These are phyloP conservation scores for Novumbra hubbsi DNA, from an alignment of 2,797 vertebrate genomes.

Conservation along the genomic window DNA sequence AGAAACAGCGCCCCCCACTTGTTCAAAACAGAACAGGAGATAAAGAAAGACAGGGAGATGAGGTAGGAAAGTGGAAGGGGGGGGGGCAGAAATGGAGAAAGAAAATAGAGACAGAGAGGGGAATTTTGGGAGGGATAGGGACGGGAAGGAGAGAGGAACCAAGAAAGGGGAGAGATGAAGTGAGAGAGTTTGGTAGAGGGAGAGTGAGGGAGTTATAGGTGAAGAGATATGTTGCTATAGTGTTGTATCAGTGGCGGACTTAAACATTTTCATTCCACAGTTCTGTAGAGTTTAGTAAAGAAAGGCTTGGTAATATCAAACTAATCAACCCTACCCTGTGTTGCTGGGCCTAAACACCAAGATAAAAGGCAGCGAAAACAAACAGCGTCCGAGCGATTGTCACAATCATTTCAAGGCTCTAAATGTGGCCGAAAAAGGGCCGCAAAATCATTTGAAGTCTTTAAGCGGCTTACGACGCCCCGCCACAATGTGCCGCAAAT, in stretches of 20 bases:
- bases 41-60: background rate
- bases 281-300: background rate
- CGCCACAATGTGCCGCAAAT: background rate
- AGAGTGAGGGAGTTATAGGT: background rate
- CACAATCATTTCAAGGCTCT: background rate
- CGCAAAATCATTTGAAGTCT: background rate
- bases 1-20: too few relatives aligned
- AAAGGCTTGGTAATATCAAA: too few relatives aligned
- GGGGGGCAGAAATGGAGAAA: background rate
- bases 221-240: too few relatives aligned
- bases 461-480: background rate
- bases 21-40: too few relatives aligned
- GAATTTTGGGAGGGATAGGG: accelerated
- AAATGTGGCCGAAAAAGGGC: background rate
- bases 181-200: too few relatives aligned
- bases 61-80: background rate
- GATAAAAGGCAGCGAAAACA: background rate
- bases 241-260: background rate
- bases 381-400: background rate
- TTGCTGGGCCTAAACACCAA: background rate
- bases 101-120: too few relatives aligned
- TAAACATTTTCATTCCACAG: background rate
- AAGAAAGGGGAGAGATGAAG: background rate
- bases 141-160: background rate
- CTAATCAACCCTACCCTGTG: background rate